Base-by-base conservation (phyloP, 2,888 invertebrate genomes). In the Teleiodes luculella region DNA sequence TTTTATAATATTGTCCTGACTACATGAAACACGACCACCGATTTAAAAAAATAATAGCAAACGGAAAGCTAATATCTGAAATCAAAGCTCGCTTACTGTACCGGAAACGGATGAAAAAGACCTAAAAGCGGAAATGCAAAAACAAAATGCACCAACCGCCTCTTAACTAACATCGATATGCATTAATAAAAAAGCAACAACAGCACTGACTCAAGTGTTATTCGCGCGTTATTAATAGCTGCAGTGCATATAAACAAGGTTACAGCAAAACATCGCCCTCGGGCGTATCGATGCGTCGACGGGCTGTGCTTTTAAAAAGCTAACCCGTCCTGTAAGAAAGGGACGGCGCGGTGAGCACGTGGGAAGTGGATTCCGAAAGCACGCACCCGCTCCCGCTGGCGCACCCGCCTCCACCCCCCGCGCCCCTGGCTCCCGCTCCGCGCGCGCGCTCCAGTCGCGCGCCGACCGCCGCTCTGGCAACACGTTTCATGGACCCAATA, bases 351-450 rank as follows among this genome's bases (percentile, higher is more conserved):
- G 69, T 76, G 74, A 82, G 81, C 87, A 88, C 88, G 87, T 88
- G 88, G 88, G 87, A 85, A 85, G 87, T 81, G 83, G 82, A 89
- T 89, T 88, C 88, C 88, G 78, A 85, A 86, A 86, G 84, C 86
- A 89, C 89, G 89, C 89, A 89, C 85, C 81, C 83, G 78, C 73
- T 73, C 74, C 43, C 24, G 43, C 43, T 43, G 28, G 74, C 75
- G 70, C 70, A 67, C 62, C 57, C 55, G 57, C 57, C 57, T 68
- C 68, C 72, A 61, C 72, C 63, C 65, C 76, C 67, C 70, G 66
- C 66, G 13, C 43, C 43, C 43, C 28, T 43, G 13, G 28, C 13
- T 52, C 56, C 68, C 65, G 67, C 73, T 74, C 79, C 81, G 78
- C 74, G 80, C 80, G 76, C 80, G 83, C 86, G 81, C 71, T 77